Evolutionary conservation across 2,888 invertebrate species (phyloP), one percentile per base, ranked within the genome.

Genomic region (Ephialtes manifestator): DNA sequence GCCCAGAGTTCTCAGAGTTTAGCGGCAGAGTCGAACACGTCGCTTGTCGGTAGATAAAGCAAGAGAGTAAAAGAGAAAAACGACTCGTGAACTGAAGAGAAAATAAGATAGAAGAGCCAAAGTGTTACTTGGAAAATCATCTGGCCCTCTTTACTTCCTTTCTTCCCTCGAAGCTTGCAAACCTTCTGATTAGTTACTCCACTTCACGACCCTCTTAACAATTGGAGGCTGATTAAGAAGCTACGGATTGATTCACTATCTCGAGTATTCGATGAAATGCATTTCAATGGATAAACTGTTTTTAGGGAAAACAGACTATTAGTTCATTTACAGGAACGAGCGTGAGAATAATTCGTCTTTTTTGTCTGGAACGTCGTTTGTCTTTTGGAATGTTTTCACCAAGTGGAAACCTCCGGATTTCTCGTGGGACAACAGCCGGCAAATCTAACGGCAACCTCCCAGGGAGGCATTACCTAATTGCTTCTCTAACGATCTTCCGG

Each of bases 391-490:
- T 76, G 75, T 74, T 63, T 51, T 78, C 68, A 11, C 20, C 24
- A 11, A 71, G 88, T 86, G 68, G 24, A 28, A 48, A 28, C 15
- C 0, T 15, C 28, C 86, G 86, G 85, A 88, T 88, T 75, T 90
- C 91, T 90, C 84, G 71, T 55, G 15, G 67, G 20, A 74, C 75
- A 20, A 51, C 35, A 43, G 48, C 20, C 20, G 48, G 18, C 13
- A 35, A 43, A 18, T 1, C 35, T 20, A 65, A 31, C 11, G 39
- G 43, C 55, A 68, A 35, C 46, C 78, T 89, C 89, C 89, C 89
- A 20, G 63, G 84, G 86, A 88, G 88, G 81, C 91, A 91, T 91
- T 91, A 91, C 87, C 87, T 90, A 91, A 91, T 90, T 89, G 89
- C 87, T 88, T 89, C 65, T 85, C 83, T 79, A 86, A 91, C 88